These are phyloP conservation scores for Drosophila atroscutellata DNA, from an alignment of 2,888 invertebrate genomes.

Conservation along the genomic window DNA sequence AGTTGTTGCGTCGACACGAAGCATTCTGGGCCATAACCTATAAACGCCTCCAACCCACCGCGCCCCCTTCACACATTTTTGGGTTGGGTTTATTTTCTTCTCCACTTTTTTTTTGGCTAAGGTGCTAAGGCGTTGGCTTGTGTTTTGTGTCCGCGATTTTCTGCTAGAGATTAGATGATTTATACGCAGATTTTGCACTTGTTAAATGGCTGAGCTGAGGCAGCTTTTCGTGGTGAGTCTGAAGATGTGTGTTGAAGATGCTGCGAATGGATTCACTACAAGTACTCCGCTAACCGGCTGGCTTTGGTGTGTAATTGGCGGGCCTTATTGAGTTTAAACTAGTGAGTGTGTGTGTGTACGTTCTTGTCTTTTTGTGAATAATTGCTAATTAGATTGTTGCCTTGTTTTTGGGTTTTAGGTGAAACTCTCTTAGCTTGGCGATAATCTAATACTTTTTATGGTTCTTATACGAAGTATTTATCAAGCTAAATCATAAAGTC, in stretches of 20 bases:
- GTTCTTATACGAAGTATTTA: slow-evolving; percentile 18
- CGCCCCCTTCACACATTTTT: background rate
- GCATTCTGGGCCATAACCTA: slow-evolving; percentile 30
- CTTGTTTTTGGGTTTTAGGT: background rate
- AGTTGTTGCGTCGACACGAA: slow-evolving; percentile 53
- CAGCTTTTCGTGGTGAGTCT: background rate
- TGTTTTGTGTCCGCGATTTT: slow-evolving; percentile 55
- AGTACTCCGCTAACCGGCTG: slow-evolving; percentile 12
- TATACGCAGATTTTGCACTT: slow-evolving; percentile 73
- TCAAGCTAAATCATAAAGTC: too few species aligned
- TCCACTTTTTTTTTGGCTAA: slow-evolving; percentile 7
- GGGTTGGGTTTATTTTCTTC: slow-evolving; percentile 1
- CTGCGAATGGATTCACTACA: background rate
- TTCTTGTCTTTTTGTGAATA: slow-evolving; percentile 12
- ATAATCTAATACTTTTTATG: background rate
- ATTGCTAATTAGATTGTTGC: slow-evolving; percentile 41
- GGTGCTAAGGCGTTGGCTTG: slow-evolving; percentile 67
- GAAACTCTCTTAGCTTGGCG: background rate
- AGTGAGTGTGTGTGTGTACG: slow-evolving; percentile 3
- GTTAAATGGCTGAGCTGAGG: slow-evolving; percentile 47
- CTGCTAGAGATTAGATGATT: slow-evolving; percentile 69
- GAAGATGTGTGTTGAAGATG: slow-evolving; percentile 3
- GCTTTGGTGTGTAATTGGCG: slow-evolving; percentile 22
- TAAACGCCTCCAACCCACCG: slow-evolving; percentile 16
- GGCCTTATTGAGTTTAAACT: slow-evolving; percentile 47